Percentiles rank a stretch among this genome's conserved stretches.
Conservation (phyloP, 2,797 vertebrate species). For the Chrysocyon brachyurus region DNA sequence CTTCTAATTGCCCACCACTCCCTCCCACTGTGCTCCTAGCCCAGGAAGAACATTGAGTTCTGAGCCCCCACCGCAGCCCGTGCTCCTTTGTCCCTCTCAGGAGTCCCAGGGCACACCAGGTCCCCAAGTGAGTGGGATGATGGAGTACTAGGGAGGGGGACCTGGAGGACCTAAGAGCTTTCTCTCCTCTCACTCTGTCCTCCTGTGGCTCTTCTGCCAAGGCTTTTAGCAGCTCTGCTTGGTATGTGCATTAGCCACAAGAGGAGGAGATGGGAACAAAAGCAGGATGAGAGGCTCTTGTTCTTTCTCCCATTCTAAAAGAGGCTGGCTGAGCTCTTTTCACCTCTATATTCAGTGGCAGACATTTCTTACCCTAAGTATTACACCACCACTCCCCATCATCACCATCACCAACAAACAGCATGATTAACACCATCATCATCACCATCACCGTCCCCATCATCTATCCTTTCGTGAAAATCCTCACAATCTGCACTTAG, state of each 20-base stretch:
- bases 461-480: neutral
- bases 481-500: neutral
- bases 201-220: neutral
- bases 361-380: neutral
- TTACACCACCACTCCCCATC: too few relatives aligned
- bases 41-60: neutral
- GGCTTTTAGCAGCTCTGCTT: constrained; percentile 80
- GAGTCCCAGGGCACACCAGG: neutral
- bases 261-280: neutral
- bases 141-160: neutral
- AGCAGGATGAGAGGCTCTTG: constrained; percentile 52
- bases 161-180: constrained; percentile 61
- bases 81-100: neutral
- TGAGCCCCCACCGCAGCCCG: too few relatives aligned
- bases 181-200: neutral
- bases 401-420: neutral
- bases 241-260: neutral
- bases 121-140: neutral
- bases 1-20: neutral
- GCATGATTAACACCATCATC: neutral
- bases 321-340: constrained; percentile 77
- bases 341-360: constrained; percentile 69
- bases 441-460: neutral
- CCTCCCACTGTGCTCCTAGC: neutral
- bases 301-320: neutral